Evolutionary conservation across 2,888 invertebrate genomes (phyloP).

Genomic region (Xylota segnis): DNA sequence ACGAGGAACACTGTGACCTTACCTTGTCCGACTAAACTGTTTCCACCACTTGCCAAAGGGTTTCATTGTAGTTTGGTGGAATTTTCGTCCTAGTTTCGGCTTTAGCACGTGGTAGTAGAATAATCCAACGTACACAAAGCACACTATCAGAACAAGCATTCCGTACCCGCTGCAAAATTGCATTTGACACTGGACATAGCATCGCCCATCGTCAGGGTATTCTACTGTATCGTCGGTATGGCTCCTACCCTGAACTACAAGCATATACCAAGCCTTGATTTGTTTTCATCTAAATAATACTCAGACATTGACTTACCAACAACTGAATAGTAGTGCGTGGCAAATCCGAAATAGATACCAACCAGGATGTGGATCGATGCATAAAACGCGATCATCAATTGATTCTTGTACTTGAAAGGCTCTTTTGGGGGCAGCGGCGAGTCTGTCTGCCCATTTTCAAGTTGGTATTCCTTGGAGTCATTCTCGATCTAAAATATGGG

Average conservation of each 20-base stretch:
- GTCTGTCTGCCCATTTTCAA: slow-evolving; percentile 48
- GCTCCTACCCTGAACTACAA: slow-evolving; percentile 46
- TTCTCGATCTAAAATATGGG: slow-evolving; percentile 39
- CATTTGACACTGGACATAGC: slow-evolving; percentile 79
- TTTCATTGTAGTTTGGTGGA: slow-evolving; percentile 78
- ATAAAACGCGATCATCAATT: slow-evolving; percentile 73
- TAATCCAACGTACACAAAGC: slow-evolving; percentile 87
- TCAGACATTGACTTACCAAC: slow-evolving; percentile 78
- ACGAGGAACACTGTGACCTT: slow-evolving; percentile 4
- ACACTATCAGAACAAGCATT: slow-evolving; percentile 88
- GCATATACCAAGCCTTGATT: neutral
- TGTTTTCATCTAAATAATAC: neutral
- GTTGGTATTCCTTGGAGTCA: neutral
- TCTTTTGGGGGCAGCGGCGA: neutral
- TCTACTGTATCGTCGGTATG: neutral
- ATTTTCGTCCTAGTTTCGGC: slow-evolving; percentile 83
- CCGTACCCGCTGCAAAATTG: slow-evolving; percentile 89
- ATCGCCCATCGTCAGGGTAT: slow-evolving; percentile 72
- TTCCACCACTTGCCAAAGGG: slow-evolving; percentile 80
- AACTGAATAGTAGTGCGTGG: slow-evolving; percentile 81
- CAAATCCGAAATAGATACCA: slow-evolving; percentile 82
- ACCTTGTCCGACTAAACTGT: slow-evolving; percentile 80
- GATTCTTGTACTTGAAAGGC: slow-evolving; percentile 47
- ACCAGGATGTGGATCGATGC: slow-evolving; percentile 79
- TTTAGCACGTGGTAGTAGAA: slow-evolving; percentile 88